Conservation (phyloP, 2,113 vertebrate species). For the Ailuropoda melanoleuca region DNA sequence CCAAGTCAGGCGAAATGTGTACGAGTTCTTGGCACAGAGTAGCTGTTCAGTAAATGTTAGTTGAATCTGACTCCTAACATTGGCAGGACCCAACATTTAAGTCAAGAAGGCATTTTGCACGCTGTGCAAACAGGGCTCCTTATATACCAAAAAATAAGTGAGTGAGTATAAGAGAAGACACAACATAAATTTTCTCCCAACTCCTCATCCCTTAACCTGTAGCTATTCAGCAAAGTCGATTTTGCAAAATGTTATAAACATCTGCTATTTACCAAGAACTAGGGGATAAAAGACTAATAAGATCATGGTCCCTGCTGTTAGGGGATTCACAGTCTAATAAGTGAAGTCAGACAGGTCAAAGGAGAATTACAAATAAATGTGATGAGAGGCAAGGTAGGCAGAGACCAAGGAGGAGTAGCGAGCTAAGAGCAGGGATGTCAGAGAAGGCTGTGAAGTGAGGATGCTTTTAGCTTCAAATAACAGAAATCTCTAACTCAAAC, state of each 20-base stretch:
- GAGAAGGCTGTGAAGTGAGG: neutral
- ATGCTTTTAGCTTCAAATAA: neutral
- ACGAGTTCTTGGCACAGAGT: neutral
- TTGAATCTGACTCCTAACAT: neutral
- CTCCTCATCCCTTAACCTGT: neutral
- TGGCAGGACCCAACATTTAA: neutral
- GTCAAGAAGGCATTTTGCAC: neutral
- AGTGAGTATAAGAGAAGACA: neutral
- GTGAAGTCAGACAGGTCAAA: neutral
- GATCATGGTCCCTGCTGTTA: neutral
- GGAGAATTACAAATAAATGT: neutral
- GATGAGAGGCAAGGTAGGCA: neutral
- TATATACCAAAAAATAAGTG: neutral
- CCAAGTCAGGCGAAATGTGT: neutral
- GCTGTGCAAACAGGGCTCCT: neutral
- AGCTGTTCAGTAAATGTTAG: neutral
- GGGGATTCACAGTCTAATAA: neutral
- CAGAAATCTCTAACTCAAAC: neutral
- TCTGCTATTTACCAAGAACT: neutral
- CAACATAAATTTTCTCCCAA: neutral
- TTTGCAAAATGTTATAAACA: neutral
- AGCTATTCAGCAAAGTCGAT: neutral
- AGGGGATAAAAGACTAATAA: neutral
- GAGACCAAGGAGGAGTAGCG: rapidly evolving
- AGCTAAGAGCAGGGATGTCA: neutral